Conservation (phyloP, 2,113 vertebrate species). For the Chrysemys picta region DNA sequence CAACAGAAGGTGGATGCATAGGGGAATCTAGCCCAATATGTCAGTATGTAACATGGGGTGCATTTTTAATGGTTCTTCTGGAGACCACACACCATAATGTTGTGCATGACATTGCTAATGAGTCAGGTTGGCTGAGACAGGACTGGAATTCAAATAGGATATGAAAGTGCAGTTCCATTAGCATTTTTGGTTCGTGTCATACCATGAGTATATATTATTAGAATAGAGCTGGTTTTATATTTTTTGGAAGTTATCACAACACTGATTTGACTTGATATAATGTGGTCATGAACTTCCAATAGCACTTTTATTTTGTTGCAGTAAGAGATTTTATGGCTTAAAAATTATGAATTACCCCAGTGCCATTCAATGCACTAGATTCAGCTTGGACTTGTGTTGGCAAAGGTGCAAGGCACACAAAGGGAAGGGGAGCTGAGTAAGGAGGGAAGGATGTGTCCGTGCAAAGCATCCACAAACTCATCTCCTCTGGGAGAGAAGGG, state of each 20-base stretch:
- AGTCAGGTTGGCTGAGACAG: not conserved
- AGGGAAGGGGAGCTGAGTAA: not conserved
- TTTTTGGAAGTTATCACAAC: not conserved
- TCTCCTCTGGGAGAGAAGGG: not conserved
- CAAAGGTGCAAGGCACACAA: not conserved
- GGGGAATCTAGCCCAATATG: not conserved
- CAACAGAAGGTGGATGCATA: fast-evolving
- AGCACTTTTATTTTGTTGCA: not conserved
- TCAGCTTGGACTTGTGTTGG: not conserved
- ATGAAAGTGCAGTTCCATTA: not conserved
- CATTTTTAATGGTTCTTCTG: not conserved
- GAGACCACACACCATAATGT: fast-evolving
- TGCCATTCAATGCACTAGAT: not conserved
- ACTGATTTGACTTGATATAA: not conserved
- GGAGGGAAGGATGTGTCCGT: not conserved
- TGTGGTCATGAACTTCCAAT: not conserved
- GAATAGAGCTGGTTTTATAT: not conserved
- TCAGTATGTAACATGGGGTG: not conserved
- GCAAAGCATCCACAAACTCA: not conserved
- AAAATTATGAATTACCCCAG: not conserved
- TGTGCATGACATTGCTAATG: not conserved
- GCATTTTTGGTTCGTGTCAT: not conserved
- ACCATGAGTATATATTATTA: not conserved
- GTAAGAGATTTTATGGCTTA: not conserved
- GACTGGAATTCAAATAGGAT: not conserved